phyloP scores from a whole-genome alignment of 2,113 vertebrate species.

The Planiliza haematocheilus region DNA sequence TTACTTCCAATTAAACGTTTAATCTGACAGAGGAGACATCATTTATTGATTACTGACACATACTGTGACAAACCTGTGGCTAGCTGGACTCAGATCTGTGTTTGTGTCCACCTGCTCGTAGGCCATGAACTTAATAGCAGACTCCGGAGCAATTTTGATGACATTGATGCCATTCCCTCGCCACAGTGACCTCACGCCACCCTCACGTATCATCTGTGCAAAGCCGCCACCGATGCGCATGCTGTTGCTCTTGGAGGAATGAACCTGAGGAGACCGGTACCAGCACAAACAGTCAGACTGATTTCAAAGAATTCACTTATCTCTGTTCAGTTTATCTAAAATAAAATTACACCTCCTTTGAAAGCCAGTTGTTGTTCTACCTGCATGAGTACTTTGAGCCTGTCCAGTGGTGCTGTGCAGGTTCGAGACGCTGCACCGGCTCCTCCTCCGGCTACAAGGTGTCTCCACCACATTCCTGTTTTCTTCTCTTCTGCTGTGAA shows the following conservation, averaged over 20 bases:
- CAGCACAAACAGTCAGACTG: not conserved
- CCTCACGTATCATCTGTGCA: slow-evolving; percentile 93
- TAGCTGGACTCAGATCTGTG: not conserved
- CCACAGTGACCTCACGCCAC: slow-evolving; percentile 92
- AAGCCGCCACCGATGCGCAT: slow-evolving; percentile 93
- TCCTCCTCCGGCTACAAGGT: slow-evolving; percentile 95
- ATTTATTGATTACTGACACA: not conserved
- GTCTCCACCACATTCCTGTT: slow-evolving; percentile 97
- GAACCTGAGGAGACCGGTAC: slow-evolving; percentile 84
- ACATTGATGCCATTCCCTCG: slow-evolving; percentile 96
- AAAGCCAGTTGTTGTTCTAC: slow-evolving; percentile 69
- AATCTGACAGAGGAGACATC: slow-evolving; percentile 81
- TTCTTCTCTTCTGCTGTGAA: slow-evolving; percentile 96
- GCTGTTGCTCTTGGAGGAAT: slow-evolving; percentile 92
- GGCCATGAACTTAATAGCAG: slow-evolving; percentile 98
- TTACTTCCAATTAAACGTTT: slow-evolving; percentile 92
- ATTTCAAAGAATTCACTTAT: not conserved
- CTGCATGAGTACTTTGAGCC: slow-evolving; percentile 98
- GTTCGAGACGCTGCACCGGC: slow-evolving; percentile 95
- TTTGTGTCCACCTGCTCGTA: slow-evolving; percentile 90
- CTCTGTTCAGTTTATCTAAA: not conserved
- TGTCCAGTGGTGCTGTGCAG: slow-evolving; percentile 94
- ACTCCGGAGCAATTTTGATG: slow-evolving; percentile 95
- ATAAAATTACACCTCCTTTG: not conserved
- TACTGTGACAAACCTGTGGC: not conserved